These are phyloP conservation scores for Xenops minutus DNA, from an alignment of 2,797 vertebrate genomes.

Conservation along the genomic window DNA sequence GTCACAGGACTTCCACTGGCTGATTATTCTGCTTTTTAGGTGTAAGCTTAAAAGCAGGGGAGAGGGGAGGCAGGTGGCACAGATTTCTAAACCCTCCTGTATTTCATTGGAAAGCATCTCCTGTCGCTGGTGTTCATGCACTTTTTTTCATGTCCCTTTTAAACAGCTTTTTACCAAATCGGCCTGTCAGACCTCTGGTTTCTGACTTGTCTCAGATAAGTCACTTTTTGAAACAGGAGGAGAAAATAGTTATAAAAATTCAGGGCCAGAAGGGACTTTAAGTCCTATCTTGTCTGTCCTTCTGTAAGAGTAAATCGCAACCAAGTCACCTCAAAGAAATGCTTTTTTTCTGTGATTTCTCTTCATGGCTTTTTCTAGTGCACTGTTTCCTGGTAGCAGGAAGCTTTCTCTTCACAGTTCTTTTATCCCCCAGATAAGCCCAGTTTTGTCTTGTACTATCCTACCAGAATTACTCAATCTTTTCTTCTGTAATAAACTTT, in stretches of 20 bases:
- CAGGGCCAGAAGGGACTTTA: background rate
- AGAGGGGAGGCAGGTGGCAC: background rate
- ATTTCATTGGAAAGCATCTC: background rate
- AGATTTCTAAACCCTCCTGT: background rate
- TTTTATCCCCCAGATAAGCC: background rate
- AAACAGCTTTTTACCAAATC: background rate
- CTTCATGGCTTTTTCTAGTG: background rate
- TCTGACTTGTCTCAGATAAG: background rate
- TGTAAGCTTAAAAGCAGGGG: background rate
- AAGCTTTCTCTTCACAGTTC: background rate
- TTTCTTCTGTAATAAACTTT: background rate
- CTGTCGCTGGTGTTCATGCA: background rate
- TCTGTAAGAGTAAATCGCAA: background rate
- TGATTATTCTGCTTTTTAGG: background rate
- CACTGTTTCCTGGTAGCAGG: background rate
- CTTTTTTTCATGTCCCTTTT: background rate
- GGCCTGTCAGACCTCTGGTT: background rate
- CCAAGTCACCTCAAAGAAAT: background rate
- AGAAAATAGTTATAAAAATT: background rate
- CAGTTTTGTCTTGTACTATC: background rate
- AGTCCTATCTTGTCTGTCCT: background rate
- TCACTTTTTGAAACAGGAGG: background rate
- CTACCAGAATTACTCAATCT: background rate
- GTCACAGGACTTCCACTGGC: background rate
- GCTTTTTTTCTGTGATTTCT: background rate